phyloP scores from a whole-genome alignment of 2,797 vertebrate species.

The Paedocypris micromegethes region DNA sequence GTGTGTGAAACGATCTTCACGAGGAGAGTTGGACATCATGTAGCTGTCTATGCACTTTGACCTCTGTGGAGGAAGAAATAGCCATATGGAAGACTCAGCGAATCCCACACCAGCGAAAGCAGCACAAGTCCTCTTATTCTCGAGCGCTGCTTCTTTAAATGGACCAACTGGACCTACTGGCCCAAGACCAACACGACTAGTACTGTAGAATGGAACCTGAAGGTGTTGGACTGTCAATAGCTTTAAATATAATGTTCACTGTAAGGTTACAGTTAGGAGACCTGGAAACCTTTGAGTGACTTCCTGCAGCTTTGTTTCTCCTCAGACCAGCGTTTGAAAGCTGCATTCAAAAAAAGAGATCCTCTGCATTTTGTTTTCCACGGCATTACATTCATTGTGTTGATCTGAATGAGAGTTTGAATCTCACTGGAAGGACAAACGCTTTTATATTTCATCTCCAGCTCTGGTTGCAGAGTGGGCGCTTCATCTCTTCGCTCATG shows the following conservation, averaged over 20 bases:
- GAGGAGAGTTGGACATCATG: constrained; percentile 58
- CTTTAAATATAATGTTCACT: constrained; percentile 16
- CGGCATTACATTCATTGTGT: neutral
- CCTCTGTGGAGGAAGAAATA: constrained; percentile 72
- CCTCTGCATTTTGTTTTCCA: neutral
- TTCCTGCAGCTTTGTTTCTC: too few species aligned
- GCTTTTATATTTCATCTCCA: constrained; percentile 35
- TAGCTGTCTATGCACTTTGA: constrained; percentile 81
- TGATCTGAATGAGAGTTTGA: constrained; percentile 15
- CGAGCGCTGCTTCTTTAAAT: constrained; percentile 31
- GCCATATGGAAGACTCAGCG: constrained; percentile 78
- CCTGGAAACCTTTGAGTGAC: too few species aligned
- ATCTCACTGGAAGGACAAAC: constrained; percentile 22
- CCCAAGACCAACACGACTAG: constrained; percentile 35
- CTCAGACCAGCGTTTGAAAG: too few species aligned
- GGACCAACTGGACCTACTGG: constrained; percentile 46
- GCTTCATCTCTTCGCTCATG: constrained; percentile 26
- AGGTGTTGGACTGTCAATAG: constrained; percentile 25
- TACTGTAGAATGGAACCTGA: constrained; percentile 24
- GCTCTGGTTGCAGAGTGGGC: constrained; percentile 28
- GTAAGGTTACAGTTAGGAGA: too few species aligned
- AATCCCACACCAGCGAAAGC: constrained; percentile 70
- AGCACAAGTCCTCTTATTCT: constrained; percentile 54
- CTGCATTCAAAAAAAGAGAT: too few species aligned
- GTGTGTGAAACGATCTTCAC: constrained; percentile 58